Base-by-base conservation (phyloP, 2,888 invertebrate species). In the Microplitis manilae region DNA sequence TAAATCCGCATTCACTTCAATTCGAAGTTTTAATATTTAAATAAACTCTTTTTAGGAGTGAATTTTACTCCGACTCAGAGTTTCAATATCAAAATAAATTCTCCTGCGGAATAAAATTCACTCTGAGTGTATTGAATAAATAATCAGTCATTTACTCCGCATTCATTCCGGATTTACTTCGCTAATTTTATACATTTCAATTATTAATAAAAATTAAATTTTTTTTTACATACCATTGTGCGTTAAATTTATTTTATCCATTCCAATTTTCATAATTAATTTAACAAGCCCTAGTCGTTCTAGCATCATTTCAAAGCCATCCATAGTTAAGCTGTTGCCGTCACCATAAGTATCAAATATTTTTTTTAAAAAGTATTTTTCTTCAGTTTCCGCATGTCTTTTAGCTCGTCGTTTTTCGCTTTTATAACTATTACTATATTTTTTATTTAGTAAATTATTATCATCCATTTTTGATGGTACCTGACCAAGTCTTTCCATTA, bases 291-390 rank as follows among this genome's bases (percentile, higher is more conserved):
- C 92, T 81, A 95, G 85, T 65, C 91, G 92, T 72, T 91, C 90
- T 8, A 96, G 90, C 91, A 96, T 92, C 73, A 90, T 92, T 81
- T 94, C 93, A 83, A 96, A 95, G n/a, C 94, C 94, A 5, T 92
- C 92, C 90, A 95, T 92, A 8, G 93, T 93, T 90, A 94, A 92
- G 61, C 91, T 92, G 6, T 91, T 91, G 0, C 92, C 92, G 85
- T 94, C 93, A 0, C 95, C 94, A 85, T 93, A 95, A 84, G 92
- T 90, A 64, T 91, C 90, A 87, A 96, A 95, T 75, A 96, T 92
- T 87, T 93, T 93, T 79, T 92, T 92, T 71, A 95, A 90, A 85
- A 94, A 95, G 72, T 92, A 91, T 62, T 91, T 91, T 0, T 93
- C 92, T 68, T 92, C 90, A 6, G 90, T 90, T 84, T 87, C 85